Percentiles rank a stretch among this genome's conserved stretches.
Evolutionary conservation across 2,797 vertebrate genomes (phyloP).

Genomic region (Gymnoscopelus braueri): DNA sequence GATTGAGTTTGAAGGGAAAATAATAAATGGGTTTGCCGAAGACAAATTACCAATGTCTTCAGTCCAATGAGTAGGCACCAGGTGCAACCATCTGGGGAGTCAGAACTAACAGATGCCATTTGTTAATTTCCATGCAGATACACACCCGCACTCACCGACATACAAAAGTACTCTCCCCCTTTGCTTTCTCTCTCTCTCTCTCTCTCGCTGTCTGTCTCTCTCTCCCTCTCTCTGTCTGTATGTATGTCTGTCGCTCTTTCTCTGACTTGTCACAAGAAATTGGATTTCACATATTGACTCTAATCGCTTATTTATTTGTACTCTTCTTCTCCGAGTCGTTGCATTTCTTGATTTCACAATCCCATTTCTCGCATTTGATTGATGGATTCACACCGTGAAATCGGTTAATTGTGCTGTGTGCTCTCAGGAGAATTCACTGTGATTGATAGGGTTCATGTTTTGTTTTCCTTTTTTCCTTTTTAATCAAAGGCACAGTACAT

Average conservation of each 20-base stretch:
- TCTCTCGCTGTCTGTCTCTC: not conserved
- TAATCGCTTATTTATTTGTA: slow-evolving; percentile 6
- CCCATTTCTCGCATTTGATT: not conserved
- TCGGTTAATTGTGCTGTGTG: not conserved
- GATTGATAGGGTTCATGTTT: not conserved
- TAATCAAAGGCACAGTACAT: too few relatives aligned
- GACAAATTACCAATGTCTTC: slow-evolving; percentile 31
- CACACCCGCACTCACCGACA: slow-evolving; percentile 1
- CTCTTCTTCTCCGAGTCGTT: not conserved
- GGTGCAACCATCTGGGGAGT: slow-evolving; percentile 9
- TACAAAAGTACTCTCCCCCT: slow-evolving; percentile 2
- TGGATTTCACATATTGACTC: slow-evolving; percentile 15
- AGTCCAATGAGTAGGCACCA: slow-evolving; percentile 23
- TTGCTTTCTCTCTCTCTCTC: not conserved
- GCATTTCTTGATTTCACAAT: slow-evolving; percentile 7
- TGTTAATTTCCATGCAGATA: slow-evolving; percentile 22
- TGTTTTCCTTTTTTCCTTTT: too few relatives aligned
- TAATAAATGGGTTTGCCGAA: slow-evolving; percentile 36
- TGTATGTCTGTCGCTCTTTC: not conserved
- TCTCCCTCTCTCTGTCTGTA: not conserved
- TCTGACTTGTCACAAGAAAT: slow-evolving; percentile 6
- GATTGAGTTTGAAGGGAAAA: slow-evolving; percentile 19
- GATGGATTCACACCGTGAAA: slow-evolving; percentile 20
- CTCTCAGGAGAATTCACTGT: not conserved
- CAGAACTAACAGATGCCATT: slow-evolving; percentile 33